phyloP scores from a whole-genome alignment of 2,888 invertebrate species.

The Caenorhabditis doughertyi region DNA sequence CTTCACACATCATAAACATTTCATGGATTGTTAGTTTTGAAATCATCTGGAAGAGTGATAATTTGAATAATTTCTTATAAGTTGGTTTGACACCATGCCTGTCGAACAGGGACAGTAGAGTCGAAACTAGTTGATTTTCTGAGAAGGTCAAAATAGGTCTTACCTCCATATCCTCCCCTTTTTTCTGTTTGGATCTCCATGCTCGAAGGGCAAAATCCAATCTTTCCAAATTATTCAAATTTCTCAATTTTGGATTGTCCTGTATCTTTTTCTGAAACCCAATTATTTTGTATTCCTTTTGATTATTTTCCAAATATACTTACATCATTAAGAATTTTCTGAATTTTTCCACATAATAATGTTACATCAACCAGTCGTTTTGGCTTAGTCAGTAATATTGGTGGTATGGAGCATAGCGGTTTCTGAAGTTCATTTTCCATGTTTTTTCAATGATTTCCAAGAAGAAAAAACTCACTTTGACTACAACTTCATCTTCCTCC shows the following conservation, averaged over 20 bases:
- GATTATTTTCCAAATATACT: neutral
- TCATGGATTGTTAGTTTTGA: conserved; percentile 24
- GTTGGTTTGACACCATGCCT: too few species aligned
- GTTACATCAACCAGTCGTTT: conserved; percentile 49
- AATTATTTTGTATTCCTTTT: neutral
- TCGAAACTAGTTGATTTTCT: neutral
- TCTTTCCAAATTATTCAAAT: conserved; percentile 35
- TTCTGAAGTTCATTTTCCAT: conserved; percentile 1
- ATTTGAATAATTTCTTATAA: too few species aligned
- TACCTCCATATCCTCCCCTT: conserved; percentile 46
- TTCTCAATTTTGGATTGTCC: conserved; percentile 34
- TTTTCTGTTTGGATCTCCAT: conserved; percentile 44
- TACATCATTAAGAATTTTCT: conserved; percentile 58
- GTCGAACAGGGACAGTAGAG: too few species aligned
- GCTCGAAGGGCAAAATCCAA: conserved; percentile 28
- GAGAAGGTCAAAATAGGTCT: neutral
- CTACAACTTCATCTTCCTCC: conserved; percentile 11
- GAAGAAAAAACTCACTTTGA: neutral
- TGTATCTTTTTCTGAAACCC: conserved; percentile 33
- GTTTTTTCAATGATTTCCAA: neutral
- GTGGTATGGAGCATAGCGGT: neutral
- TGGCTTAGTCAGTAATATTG: conserved; percentile 23
- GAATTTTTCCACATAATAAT: conserved; percentile 16
- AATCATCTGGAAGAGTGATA: conserved; percentile 33
- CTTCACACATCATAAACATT: conserved; percentile 45